phyloP scores from a whole-genome alignment of 2,888 invertebrate genomes.

The Hetaerina titia region DNA sequence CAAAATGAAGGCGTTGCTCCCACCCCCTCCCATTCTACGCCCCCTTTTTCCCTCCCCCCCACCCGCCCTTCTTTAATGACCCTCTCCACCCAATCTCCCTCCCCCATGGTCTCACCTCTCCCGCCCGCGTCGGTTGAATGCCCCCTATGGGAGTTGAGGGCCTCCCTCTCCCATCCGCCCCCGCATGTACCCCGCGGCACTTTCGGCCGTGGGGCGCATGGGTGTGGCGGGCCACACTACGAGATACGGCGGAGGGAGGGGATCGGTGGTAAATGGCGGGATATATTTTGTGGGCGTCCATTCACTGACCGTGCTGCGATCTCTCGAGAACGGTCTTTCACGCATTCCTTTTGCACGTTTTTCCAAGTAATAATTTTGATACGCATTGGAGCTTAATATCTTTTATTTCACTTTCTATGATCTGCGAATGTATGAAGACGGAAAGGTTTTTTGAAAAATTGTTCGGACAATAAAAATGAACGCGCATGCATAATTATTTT shows the following conservation, averaged over 20 bases:
- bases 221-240: not conserved
- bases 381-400: too few relatives aligned
- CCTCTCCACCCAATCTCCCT: not conserved
- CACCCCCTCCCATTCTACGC: not conserved
- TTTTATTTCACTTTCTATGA: too few relatives aligned
- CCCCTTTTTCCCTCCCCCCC: not conserved
- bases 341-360: too few relatives aligned
- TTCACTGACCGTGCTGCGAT: not conserved
- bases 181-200: not conserved
- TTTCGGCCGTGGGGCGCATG: not conserved
- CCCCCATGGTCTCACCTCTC: not conserved
- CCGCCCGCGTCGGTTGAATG: not conserved
- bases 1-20: too few relatives aligned
- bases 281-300: not conserved
- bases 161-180: not conserved
- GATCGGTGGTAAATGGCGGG: not conserved
- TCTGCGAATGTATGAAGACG: too few relatives aligned
- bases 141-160: conserved; percentile 11
- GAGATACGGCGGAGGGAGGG: not conserved
- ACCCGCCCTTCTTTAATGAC: not conserved
- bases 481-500: too few relatives aligned
- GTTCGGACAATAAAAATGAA: too few relatives aligned
- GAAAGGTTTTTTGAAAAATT: too few relatives aligned
- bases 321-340: too few relatives aligned
- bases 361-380: too few relatives aligned